A percentile compares a stretch with the other conserved stretches of the same genome.
phyloP scores from a whole-genome alignment of 2,888 invertebrate species.

The Ichneumoninae sp. region DNA sequence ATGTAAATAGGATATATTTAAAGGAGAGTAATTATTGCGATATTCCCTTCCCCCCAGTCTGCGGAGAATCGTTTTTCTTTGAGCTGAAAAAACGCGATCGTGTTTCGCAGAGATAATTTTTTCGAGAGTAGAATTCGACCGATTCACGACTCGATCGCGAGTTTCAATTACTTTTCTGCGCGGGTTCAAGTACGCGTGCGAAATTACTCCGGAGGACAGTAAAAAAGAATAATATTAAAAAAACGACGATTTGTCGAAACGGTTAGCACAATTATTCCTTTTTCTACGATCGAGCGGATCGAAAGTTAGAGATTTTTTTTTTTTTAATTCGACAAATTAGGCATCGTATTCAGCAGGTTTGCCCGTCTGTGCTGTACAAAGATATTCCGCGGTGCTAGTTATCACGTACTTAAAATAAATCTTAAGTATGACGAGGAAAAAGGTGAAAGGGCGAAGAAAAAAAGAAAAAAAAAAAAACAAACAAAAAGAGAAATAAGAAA shows the following conservation, averaged over 20 bases:
- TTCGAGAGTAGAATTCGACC: slow-evolving; percentile 21
- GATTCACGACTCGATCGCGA: slow-evolving; percentile 5
- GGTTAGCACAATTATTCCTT: slow-evolving; percentile 33
- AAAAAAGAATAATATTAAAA: not conserved
- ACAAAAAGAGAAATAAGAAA: slow-evolving; percentile 25
- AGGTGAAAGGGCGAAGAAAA: slow-evolving; percentile 70
- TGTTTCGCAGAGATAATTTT: slow-evolving; percentile 12
- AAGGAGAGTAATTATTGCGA: slow-evolving; percentile 30
- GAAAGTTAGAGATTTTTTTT: slow-evolving; percentile 36
- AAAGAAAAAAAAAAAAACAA: slow-evolving; percentile 7
- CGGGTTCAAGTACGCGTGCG: not conserved
- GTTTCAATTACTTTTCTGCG: not conserved
- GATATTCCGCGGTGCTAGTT: slow-evolving; percentile 81
- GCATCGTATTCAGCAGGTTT: slow-evolving; percentile 31
- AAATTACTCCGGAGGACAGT: not conserved
- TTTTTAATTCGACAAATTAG: slow-evolving; percentile 8
- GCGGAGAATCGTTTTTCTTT: slow-evolving; percentile 15
- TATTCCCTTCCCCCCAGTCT: not conserved
- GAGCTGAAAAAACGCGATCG: slow-evolving; percentile 22
- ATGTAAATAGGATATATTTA: slow-evolving; percentile 73
- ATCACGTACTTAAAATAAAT: slow-evolving; percentile 78
- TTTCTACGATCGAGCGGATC: not conserved
- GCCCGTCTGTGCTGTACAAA: slow-evolving; percentile 72
- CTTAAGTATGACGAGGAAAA: slow-evolving; percentile 49
- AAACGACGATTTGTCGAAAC: not conserved